Conservation (phyloP, 30 jellyfish, hydroid and myxozoan genomes). For the Chrysaora quinquecirrha region DNA sequence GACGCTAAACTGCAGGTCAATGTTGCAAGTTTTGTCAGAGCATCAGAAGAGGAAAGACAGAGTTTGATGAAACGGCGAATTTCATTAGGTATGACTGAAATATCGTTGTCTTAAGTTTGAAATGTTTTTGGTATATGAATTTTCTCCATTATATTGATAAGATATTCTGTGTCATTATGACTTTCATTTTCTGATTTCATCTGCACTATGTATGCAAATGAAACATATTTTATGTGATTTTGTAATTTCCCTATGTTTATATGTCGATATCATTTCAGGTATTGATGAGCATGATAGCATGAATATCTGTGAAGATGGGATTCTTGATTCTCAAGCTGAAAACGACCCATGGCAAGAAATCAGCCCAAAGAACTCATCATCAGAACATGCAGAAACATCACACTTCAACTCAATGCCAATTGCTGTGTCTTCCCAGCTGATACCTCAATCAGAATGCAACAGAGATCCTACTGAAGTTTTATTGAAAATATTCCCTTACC, state of each 20-base stretch:
- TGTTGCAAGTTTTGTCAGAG: slow-evolving; percentile 80
- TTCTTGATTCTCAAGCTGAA: slow-evolving; percentile 20
- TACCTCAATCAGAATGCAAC: slow-evolving; percentile 40
- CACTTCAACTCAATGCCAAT: slow-evolving; percentile 19
- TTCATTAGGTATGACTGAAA: slow-evolving; percentile 62
- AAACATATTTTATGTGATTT: too few species aligned
- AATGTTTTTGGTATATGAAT: too few species aligned
- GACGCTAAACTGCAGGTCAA: slow-evolving; percentile 77
- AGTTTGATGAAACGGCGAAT: slow-evolving; percentile 59
- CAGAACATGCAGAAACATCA: slow-evolving; percentile 15
- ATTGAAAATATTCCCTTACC: slow-evolving; percentile 68
- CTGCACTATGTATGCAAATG: too few species aligned
- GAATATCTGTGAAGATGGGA: not conserved
- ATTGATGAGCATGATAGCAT: not conserved
- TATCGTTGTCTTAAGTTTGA: too few species aligned
- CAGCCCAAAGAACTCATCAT: slow-evolving; percentile 45
- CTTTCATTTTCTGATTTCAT: too few species aligned
- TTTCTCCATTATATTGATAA: too few species aligned
- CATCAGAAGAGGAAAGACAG: slow-evolving; percentile 82
- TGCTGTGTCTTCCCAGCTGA: slow-evolving; percentile 17
- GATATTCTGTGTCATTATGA: too few species aligned
- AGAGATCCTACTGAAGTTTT: slow-evolving; percentile 70
- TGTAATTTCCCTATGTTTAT: too few species aligned
- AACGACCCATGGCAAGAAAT: slow-evolving; percentile 61
- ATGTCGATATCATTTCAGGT: not conserved